Evolutionary conservation across 2,888 invertebrate species (phyloP).

Genomic region (Cremastobaeus sp.): DNA sequence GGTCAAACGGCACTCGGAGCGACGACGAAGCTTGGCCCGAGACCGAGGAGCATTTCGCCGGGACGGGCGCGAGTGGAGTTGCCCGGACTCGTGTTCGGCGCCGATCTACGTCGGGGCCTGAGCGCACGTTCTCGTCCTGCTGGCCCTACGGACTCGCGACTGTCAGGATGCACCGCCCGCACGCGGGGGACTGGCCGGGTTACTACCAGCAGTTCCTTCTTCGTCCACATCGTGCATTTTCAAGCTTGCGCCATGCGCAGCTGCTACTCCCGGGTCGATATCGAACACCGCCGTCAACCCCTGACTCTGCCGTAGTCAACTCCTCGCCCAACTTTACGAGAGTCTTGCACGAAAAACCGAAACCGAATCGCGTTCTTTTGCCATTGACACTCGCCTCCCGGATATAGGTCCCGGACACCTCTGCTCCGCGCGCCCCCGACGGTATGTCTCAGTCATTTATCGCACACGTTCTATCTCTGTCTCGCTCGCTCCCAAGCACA

Average conservation of each 20-base stretch:
- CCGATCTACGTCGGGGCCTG: constrained; percentile 46
- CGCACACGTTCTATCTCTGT: too few relatives aligned
- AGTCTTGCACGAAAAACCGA: constrained; percentile 7
- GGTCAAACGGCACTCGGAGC: constrained; percentile 26
- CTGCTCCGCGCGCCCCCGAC: too few relatives aligned
- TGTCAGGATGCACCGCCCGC: constrained; percentile 74
- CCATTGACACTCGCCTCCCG: not conserved
- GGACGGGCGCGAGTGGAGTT: constrained; percentile 55
- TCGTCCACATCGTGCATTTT: constrained; percentile 67
- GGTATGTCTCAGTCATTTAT: constrained; percentile 5
- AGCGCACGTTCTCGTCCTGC: constrained; percentile 43
- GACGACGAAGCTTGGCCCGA: not conserved
- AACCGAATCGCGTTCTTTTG: not conserved
- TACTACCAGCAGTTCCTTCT: constrained; percentile 73
- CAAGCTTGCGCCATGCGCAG: constrained; percentile 75
- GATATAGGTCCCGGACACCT: too few relatives aligned
- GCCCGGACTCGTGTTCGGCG: constrained; percentile 61
- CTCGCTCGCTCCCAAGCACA: too few relatives aligned
- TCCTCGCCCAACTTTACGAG: constrained; percentile 55
- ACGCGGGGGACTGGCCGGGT: constrained; percentile 77
- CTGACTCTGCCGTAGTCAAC: constrained; percentile 62
- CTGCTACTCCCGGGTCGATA: constrained; percentile 77
- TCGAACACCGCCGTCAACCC: constrained; percentile 69
- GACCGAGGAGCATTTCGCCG: constrained; percentile 21
- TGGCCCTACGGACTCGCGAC: constrained; percentile 47